Evolutionary conservation across 2,797 vertebrate species (phyloP).

Genomic region (Acipenser oxyrinchus): DNA sequence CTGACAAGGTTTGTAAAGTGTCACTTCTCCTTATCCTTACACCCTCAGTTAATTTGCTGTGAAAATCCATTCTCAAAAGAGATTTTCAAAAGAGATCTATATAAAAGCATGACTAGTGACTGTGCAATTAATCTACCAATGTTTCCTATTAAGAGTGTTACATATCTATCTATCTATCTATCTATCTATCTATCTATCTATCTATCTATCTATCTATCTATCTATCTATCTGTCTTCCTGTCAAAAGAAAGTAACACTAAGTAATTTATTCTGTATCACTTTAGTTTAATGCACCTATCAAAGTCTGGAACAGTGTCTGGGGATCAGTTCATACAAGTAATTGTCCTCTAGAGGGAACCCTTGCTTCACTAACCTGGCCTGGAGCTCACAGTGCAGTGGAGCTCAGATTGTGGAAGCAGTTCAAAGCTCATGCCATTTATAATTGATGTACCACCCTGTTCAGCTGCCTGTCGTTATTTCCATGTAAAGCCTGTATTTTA

Average conservation of each 20-base stretch:
- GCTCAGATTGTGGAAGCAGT: constrained; percentile 1
- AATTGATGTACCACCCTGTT: constrained; percentile 29
- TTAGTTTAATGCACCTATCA: too few species aligned
- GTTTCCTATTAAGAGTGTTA: too few species aligned
- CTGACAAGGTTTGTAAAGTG: background rate
- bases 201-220: too few species aligned
- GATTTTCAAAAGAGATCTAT: background rate
- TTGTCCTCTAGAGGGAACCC: constrained; percentile 39
- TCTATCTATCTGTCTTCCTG: too few species aligned
- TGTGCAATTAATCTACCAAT: too few species aligned
- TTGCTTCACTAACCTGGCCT: constrained; percentile 24
- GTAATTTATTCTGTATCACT: too few species aligned
- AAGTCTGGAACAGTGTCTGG: too few species aligned
- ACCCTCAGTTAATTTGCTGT: background rate
- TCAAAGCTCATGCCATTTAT: constrained; percentile 21
- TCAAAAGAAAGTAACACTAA: too few species aligned
- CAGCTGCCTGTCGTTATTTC: constrained; percentile 30
- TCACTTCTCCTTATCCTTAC: background rate
- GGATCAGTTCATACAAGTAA: background rate
- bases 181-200: too few species aligned
- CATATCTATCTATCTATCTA: too few species aligned
- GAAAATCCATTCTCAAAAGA: background rate
- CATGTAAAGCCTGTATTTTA: constrained; percentile 27
- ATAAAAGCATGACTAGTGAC: too few species aligned
- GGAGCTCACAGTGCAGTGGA: too few species aligned